Evolutionary conservation across 2,797 vertebrate species (phyloP).

Genomic region (Otolemur crassicaudatus): DNA sequence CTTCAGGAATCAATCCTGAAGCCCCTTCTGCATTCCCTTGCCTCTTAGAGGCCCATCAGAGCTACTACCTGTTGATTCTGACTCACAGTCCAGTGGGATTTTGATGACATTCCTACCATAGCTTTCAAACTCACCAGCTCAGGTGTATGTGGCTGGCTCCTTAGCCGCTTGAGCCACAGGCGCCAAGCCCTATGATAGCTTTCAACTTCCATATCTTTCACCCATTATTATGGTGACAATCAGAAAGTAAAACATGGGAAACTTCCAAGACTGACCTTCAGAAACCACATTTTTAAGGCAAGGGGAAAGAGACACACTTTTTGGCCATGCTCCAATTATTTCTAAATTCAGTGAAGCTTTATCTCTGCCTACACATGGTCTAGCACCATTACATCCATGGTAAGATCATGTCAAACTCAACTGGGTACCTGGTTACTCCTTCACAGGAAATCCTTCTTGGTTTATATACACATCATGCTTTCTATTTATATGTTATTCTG

Average conservation of each 20-base stretch:
- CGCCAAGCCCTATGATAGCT: neutral
- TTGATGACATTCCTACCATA: neutral
- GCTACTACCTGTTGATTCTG: neutral
- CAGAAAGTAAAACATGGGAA: neutral
- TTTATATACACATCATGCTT: neutral
- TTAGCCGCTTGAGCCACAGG: too few species aligned
- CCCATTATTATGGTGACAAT: neutral
- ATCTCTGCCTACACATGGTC: neutral
- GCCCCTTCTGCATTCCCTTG: neutral
- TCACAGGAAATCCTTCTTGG: neutral
- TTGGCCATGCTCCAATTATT: neutral
- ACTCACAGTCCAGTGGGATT: neutral
- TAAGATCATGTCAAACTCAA: neutral
- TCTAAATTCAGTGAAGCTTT: neutral
- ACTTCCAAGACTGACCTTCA: neutral
- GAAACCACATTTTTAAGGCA: neutral
- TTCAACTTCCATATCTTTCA: neutral
- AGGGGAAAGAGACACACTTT: neutral
- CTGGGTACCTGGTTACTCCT: neutral
- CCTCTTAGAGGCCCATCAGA: neutral
- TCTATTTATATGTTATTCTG: neutral
- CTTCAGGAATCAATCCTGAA: neutral
- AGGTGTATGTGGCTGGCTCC: too few species aligned
- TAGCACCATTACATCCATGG: neutral
- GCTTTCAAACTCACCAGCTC: neutral